Evolutionary conservation across 2,113 vertebrate genomes (phyloP).

Genomic region (Struthio camelus): DNA sequence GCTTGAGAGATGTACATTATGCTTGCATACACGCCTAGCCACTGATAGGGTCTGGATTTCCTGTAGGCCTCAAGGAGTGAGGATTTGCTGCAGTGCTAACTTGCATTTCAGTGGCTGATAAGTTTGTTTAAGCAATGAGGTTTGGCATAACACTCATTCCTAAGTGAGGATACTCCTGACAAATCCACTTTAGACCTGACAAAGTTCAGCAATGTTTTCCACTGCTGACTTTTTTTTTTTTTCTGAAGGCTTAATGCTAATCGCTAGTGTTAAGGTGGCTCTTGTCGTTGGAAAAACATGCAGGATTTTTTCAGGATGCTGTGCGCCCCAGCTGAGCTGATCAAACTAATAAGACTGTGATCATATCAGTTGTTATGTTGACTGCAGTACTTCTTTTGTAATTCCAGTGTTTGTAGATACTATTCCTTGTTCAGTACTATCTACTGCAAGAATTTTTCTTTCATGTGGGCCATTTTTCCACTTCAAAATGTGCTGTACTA

Average conservation of each 20-base stretch:
- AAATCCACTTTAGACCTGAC: background rate
- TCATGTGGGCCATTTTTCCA: accelerated
- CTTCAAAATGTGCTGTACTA: background rate
- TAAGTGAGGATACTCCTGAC: background rate
- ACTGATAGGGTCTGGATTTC: background rate
- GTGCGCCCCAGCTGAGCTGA: background rate
- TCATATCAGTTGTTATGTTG: background rate
- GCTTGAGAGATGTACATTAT: accelerated
- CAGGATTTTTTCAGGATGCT: background rate
- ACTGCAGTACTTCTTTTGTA: background rate
- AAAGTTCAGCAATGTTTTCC: constrained; percentile 7
- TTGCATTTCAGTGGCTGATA: constrained; percentile 29
- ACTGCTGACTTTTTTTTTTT: background rate
- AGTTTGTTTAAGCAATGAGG: constrained; percentile 32
- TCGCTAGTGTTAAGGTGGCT: background rate
- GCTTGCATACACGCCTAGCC: background rate
- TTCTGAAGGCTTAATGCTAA: background rate
- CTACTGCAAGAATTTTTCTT: background rate
- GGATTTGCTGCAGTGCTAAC: constrained; percentile 26
- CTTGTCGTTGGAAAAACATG: accelerated
- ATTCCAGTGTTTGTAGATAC: background rate
- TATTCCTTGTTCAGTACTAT: background rate
- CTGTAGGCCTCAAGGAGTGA: background rate
- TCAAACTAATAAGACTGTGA: background rate
- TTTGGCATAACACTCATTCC: constrained; percentile 40